phyloP scores from a whole-genome alignment of 2,113 vertebrate genomes.

The Pristiophorus japonicus region DNA sequence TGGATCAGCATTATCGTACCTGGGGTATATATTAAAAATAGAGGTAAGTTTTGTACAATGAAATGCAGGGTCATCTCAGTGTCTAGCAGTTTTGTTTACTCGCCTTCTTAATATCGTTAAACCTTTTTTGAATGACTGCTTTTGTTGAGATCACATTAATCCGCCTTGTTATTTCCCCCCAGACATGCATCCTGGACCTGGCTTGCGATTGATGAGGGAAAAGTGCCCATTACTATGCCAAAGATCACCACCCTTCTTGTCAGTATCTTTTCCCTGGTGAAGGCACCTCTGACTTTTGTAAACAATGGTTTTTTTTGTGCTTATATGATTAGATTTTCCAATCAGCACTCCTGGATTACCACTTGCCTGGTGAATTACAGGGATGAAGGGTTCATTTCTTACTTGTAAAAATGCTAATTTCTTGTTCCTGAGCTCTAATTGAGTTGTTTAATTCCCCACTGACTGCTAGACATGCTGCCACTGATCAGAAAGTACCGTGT shows the following conservation, averaged over 20 bases:
- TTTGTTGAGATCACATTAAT: neutral
- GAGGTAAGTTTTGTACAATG: neutral
- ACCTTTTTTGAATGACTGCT: neutral
- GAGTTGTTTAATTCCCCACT: neutral
- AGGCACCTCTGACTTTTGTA: neutral
- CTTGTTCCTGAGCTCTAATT: neutral
- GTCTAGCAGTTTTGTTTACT: neutral
- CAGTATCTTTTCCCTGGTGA: neutral
- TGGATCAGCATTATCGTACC: neutral
- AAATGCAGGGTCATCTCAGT: neutral
- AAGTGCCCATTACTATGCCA: neutral
- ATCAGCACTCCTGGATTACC: neutral
- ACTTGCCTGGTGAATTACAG: neutral
- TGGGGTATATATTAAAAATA: neutral
- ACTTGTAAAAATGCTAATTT: neutral
- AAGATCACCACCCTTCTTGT: neutral
- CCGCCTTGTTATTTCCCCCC: neutral
- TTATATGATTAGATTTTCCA: neutral
- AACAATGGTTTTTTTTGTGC: neutral
- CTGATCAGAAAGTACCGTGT: neutral
- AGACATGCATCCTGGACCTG: neutral
- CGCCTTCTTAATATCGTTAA: neutral
- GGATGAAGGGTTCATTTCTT: neutral
- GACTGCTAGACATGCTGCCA: neutral
- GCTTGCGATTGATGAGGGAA: neutral